Conservation (phyloP, 2,888 invertebrate genomes). For the Sarcophaga caerulescens region DNA sequence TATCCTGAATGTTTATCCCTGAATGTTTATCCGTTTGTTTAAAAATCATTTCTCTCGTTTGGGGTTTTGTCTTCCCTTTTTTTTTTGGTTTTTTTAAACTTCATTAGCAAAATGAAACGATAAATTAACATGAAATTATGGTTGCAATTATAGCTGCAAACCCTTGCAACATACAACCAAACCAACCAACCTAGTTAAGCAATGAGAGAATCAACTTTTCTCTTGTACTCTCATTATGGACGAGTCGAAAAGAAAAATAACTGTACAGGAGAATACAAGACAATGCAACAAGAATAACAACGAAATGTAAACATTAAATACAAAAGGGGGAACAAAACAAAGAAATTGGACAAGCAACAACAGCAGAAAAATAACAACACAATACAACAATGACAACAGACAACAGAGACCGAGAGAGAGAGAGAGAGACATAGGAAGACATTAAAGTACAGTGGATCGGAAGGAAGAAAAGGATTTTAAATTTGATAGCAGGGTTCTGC, state of each 20-base stretch:
- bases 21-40: too few relatives aligned
- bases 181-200: neutral
- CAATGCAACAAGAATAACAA: slow-evolving; percentile 9
- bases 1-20: too few relatives aligned
- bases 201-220: neutral
- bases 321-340: neutral
- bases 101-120: slow-evolving; percentile 57
- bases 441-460: neutral
- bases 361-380: slow-evolving; percentile 13
- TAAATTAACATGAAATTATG: slow-evolving; percentile 66
- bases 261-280: neutral
- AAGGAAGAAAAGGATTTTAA: too few relatives aligned
- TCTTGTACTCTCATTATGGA: slow-evolving; percentile 1
- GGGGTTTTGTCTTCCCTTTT: neutral
- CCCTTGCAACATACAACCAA: neutral
- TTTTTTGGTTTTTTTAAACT: slow-evolving; percentile 38
- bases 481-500: too few relatives aligned
- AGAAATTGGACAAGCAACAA: neutral
- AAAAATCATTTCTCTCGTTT: too few relatives aligned
- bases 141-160: slow-evolving; percentile 27
- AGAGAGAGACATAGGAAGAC: neutral
- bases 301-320: slow-evolving; percentile 28
- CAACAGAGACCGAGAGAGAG: neutral
- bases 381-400: neutral
- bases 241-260: neutral